Conservation (phyloP, 2,113 vertebrate genomes). For the Eulemur rufifrons region DNA sequence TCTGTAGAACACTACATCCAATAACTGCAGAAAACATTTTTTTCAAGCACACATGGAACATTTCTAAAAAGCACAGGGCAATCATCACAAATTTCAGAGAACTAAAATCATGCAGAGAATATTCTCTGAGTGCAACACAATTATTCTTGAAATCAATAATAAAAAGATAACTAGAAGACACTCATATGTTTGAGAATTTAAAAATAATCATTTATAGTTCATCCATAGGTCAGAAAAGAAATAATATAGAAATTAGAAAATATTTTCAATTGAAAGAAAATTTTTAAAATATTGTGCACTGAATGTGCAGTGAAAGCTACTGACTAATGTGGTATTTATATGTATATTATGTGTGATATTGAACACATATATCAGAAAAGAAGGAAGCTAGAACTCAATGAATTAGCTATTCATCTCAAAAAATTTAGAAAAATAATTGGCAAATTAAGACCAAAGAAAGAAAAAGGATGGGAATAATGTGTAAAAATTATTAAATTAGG, state of each 20-base stretch:
- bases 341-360: not conserved
- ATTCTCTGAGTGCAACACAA: not conserved
- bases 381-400: not conserved
- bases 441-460: not conserved
- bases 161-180: not conserved
- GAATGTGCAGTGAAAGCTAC: not conserved
- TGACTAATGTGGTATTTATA: not conserved
- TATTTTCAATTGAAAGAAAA: not conserved
- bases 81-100: not conserved
- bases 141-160: not conserved
- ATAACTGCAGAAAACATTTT: not conserved
- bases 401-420: not conserved
- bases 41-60: not conserved
- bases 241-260: not conserved
- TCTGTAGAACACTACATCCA: not conserved
- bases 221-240: not conserved
- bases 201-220: not conserved
- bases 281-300: not conserved
- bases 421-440: not conserved
- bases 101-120: not conserved
- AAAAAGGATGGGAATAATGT: not conserved
- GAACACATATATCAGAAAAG: not conserved
- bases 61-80: not conserved
- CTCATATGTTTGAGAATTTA: not conserved
- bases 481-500: not conserved